Evolutionary conservation across 1,140 invertebrate genomes (phyloP).

Genomic region (Catajapyx aquilonaris): DNA sequence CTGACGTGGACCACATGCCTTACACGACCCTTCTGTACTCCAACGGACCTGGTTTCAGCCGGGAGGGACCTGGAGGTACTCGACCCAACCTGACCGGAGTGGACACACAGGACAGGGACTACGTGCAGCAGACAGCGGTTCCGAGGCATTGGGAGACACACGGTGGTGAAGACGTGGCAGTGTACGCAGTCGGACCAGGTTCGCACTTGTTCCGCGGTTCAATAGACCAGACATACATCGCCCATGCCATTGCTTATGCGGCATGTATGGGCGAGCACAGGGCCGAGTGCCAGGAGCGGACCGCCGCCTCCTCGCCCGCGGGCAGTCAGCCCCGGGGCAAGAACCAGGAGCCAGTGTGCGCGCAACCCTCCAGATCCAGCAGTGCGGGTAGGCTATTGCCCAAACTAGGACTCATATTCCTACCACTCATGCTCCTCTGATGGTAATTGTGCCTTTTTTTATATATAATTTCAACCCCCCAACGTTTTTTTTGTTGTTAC

Average conservation of each 20-base stretch:
- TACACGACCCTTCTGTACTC: slow-evolving; percentile 51
- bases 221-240: slow-evolving; percentile 53
- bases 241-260: slow-evolving; percentile 49
- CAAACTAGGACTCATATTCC: too few species aligned
- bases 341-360: neutral
- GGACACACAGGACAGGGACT: slow-evolving; percentile 13
- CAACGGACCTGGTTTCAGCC: slow-evolving; percentile 43
- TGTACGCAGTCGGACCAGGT: slow-evolving; percentile 39
- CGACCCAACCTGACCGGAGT: slow-evolving; percentile 19
- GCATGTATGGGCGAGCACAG: slow-evolving; percentile 42
- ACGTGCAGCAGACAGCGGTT: slow-evolving; percentile 30
- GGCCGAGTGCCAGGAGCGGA: slow-evolving; percentile 23
- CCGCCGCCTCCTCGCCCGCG: neutral
- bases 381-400: too few species aligned
- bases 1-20: slow-evolving; percentile 38
- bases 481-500: too few species aligned
- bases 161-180: slow-evolving; percentile 72
- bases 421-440: too few species aligned
- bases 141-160: slow-evolving; percentile 59
- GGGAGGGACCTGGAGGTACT: slow-evolving; percentile 11
- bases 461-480: too few species aligned
- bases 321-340: too few species aligned
- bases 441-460: too few species aligned
- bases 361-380: neutral
- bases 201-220: slow-evolving; percentile 27